These are phyloP conservation scores for Drosophila neutralis DNA, from an alignment of 2,888 invertebrate species.

Conservation along the genomic window DNA sequence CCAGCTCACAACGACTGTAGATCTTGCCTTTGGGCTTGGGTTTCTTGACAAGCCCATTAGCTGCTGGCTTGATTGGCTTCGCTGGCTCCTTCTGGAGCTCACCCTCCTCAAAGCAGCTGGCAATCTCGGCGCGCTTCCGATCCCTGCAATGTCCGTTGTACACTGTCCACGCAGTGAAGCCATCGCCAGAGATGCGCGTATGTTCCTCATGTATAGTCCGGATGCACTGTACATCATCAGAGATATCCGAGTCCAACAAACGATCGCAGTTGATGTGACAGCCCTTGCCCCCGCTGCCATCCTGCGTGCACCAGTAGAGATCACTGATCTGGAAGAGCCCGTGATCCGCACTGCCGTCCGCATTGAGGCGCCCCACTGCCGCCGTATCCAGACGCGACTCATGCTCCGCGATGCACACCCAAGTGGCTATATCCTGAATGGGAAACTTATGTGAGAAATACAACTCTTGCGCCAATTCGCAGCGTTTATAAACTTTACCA, in stretches of 20 bases:
- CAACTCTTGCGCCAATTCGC: conserved; percentile 90
- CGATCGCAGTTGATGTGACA: conserved; percentile 88
- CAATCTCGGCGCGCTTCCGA: conserved; percentile 77
- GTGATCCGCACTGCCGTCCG: conserved; percentile 87
- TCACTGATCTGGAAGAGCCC: conserved; percentile 91
- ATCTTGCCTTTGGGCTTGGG: conserved; percentile 84
- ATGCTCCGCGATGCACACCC: conserved; percentile 91
- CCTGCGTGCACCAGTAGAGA: conserved; percentile 89
- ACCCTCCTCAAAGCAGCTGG: conserved; percentile 68
- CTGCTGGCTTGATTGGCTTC: conserved; percentile 2
- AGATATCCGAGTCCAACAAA: conserved; percentile 89
- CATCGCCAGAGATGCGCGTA: conserved; percentile 88
- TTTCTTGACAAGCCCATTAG: conserved; percentile 4
- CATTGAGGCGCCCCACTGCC: conserved; percentile 85
- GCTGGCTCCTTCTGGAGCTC: conserved; percentile 31
- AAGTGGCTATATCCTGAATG: conserved; percentile 86
- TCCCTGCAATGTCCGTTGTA: conserved; percentile 87
- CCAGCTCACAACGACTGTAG: conserved; percentile 89
- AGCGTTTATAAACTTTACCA: conserved; percentile 88
- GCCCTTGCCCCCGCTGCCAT: conserved; percentile 85
- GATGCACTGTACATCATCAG: conserved; percentile 88
- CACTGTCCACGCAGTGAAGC: conserved; percentile 91
- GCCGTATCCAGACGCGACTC: conserved; percentile 89
- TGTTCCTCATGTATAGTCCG: conserved; percentile 88
- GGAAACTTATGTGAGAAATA: conserved; percentile 86